Base-by-base conservation (phyloP, 2,113 vertebrate genomes). In the Stegostoma tigrinum region DNA sequence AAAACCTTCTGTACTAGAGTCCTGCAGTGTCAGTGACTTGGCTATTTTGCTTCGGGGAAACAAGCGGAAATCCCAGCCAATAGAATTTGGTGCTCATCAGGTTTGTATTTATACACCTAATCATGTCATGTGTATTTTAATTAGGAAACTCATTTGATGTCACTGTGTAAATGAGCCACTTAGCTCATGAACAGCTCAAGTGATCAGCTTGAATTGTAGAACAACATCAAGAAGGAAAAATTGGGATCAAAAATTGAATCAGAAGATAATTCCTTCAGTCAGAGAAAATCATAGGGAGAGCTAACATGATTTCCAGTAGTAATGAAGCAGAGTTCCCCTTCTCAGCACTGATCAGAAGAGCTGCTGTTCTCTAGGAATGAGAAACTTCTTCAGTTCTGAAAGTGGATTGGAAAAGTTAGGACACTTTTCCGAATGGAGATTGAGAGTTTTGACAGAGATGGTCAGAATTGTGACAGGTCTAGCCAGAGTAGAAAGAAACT, bases 1-100 rank as follows among this genome's bases (percentile, higher is more conserved):
- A 21, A 98, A 97, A 78, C 98, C 98, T 42, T 98, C 96, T 0
- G 97, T 98, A 15, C 96, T 98, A 95, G 98, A 98, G 34, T 98
- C 98, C 75, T 98, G 98, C 89, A 98, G 98, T 93, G 96, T 98
- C 96, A 98, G 98, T 48, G 98, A 98, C 96, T 96, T 98, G 45
- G 98, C 98, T 89, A 98, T 98, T 96, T 96, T 98, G 61, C 97
- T 98, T n/a, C 97, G 97, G 96, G 98, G 98, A 72, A 98, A 98
- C 97, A 98, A 98, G 97, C 97, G 98, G 96, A 98, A 98, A 97
- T 98, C 98, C 4, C 98, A 98, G 24, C 98, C 98, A 45, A 98
- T 98, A 96, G 98, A 98, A 97, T 98, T 98, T 97, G 98, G 98
- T 96, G 98, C 98, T 68, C 98, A 98, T 97, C 98, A 98, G 98